Evolutionary conservation across 2,797 vertebrate species (phyloP).

Genomic region (Danio aesculapii): DNA sequence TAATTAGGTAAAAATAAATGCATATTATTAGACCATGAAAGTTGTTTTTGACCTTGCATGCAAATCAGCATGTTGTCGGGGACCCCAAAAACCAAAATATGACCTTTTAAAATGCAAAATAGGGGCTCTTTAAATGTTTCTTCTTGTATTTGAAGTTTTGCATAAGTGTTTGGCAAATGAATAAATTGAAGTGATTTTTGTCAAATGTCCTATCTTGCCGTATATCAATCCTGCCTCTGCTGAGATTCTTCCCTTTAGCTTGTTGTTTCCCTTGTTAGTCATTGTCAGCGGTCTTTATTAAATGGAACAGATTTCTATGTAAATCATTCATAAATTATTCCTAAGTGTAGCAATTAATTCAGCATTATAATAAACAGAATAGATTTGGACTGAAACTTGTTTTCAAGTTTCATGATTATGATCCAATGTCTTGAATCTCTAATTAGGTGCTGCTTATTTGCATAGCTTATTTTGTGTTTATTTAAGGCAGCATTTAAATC

Average conservation of each 20-base stretch:
- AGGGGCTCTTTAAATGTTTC: too few relatives aligned
- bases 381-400: not conserved
- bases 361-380: not conserved
- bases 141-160: not conserved
- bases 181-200: too few relatives aligned
- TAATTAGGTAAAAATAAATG: too few relatives aligned
- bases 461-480: not conserved
- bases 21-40: too few relatives aligned
- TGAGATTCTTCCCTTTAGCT: not conserved
- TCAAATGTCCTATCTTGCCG: not conserved
- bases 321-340: not conserved
- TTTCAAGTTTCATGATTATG: not conserved
- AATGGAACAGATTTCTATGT: not conserved
- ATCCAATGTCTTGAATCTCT: not conserved
- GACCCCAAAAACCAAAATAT: too few relatives aligned
- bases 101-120: too few relatives aligned
- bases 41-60: too few relatives aligned
- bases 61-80: too few relatives aligned
- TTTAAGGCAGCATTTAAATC: not conserved
- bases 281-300: not conserved
- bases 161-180: not conserved
- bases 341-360: not conserved
- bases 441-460: not conserved
- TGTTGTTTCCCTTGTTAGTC: not conserved
- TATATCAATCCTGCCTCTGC: not conserved